Base-by-base conservation (phyloP, 2,113 vertebrate species). In the Chrysemys picta region DNA sequence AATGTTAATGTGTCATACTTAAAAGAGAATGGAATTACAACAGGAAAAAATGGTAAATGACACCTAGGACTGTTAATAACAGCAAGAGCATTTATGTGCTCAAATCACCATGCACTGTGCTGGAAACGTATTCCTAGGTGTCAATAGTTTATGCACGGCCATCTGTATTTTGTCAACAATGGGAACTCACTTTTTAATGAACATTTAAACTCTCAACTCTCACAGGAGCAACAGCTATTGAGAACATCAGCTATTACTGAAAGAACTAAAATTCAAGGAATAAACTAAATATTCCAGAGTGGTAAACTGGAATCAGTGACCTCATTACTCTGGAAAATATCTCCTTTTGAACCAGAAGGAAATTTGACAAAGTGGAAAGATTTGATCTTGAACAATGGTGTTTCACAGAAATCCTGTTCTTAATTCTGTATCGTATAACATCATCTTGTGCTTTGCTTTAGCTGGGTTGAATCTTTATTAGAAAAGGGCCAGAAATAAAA, bases 91-190 rank as follows among this genome's bases (percentile, higher is more conserved):
- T 45, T 96, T 90, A 22, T 31, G 42, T 27, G 94, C 82, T 89
- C 83, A 80, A 8, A 2, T 45, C 5, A 1, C 93, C 82, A 8
- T 24, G 84, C 56, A 78, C 82, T 80, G 87, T 49, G 81, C 86
- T 95, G 72, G 81, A 97, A 97, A 85, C 54, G 53, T 65, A 52
- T 62, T 96, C 85, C 80, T 87, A 89, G 94, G 89, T 96, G 95
- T 94, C 92, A 95, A 87, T 85, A 95, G 96, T 89, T 96, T 94
- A 93, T 93, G 82, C 89, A 45, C 85, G 89, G 95, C 95, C 95
- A 97, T 97, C 95, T 98, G 97, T 93, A 97, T 97, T 98, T 96
- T 97, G 97, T 98, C 96, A 97, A 96, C 96, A 97, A 96, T 96
- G 90, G 91, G 93, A 97, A 97, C 95, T 96, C 95, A 89, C 96